phyloP scores from a whole-genome alignment of 2,113 vertebrate genomes.

The Corydoras sp. region DNA sequence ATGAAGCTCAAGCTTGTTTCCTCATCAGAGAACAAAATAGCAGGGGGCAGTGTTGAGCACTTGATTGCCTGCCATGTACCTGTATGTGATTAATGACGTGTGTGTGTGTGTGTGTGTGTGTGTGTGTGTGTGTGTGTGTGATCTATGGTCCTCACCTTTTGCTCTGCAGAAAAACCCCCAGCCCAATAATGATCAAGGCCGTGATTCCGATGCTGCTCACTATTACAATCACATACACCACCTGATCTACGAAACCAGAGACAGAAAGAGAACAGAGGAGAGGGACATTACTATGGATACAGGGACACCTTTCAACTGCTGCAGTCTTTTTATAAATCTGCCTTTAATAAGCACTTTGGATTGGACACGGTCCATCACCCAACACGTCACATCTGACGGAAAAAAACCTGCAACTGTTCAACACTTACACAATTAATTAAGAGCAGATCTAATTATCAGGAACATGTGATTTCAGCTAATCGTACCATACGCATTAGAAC shows the following conservation, averaged over 20 bases:
- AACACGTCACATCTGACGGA: no score
- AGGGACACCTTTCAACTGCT: background rate
- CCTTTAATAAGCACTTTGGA: background rate
- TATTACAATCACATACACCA: slow-evolving; percentile 53
- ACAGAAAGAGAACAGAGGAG: background rate
- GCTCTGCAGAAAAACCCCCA: slow-evolving; percentile 55
- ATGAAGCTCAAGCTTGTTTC: no score
- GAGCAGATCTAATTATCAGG: no score
- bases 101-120: background rate
- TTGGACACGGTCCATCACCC: background rate
- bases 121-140: background rate
- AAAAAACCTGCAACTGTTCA: no score
- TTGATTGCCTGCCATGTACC: no score
- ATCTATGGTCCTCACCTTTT: slow-evolving; percentile 54
- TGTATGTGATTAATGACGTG: no score
- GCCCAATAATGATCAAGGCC: slow-evolving; percentile 52
- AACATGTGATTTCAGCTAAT: no score
- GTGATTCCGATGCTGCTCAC: slow-evolving; percentile 45
- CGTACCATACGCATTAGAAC: no score
- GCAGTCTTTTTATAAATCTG: background rate
- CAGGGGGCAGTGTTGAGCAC: no score
- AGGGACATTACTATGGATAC: slow-evolving; percentile 15
- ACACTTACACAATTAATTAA: no score
- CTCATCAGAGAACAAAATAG: no score
- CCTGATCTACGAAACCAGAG: slow-evolving; percentile 46